A percentile compares a stretch with the other conserved stretches of the same genome.
These are phyloP conservation scores for Oreochromis aureus DNA, from an alignment of 2,113 vertebrate genomes.

Conservation along the genomic window DNA sequence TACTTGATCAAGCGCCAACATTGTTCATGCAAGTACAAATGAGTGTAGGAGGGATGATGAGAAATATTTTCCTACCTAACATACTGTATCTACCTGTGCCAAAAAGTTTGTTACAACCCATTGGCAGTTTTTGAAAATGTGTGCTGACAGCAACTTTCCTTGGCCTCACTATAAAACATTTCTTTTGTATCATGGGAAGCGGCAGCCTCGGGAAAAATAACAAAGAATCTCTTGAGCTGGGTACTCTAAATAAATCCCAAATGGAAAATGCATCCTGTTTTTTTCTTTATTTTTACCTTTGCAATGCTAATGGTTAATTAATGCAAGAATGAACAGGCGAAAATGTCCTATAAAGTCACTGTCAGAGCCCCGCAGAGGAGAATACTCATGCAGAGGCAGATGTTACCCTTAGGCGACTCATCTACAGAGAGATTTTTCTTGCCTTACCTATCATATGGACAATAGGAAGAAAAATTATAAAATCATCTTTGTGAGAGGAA, in stretches of 20 bases:
- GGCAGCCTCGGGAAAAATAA: slow-evolving; percentile 45
- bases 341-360: slow-evolving; percentile 27
- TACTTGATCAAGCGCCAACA: background rate
- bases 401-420: slow-evolving; percentile 51
- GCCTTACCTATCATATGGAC: slow-evolving; percentile 13
- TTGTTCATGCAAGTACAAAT: background rate
- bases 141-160: slow-evolving; percentile 28
- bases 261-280: slow-evolving; percentile 28
- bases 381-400: slow-evolving; percentile 42
- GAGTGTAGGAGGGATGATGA: background rate
- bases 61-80: background rate
- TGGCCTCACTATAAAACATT: slow-evolving; percentile 16
- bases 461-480: slow-evolving; percentile 35
- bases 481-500: slow-evolving; percentile 29
- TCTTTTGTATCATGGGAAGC: slow-evolving; percentile 27
- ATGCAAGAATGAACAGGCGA: slow-evolving; percentile 31
- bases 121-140: slow-evolving; percentile 29
- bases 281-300: slow-evolving; percentile 4
- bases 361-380: slow-evolving; percentile 27
- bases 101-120: slow-evolving; percentile 40
- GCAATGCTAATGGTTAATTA: slow-evolving; percentile 58
- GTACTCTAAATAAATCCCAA: slow-evolving; percentile 45
- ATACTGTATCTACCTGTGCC: slow-evolving; percentile 13
- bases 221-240: slow-evolving; percentile 40
- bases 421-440: slow-evolving; percentile 18